Percentiles rank a stretch among this genome's conserved stretches.
These are phyloP conservation scores for Pantherophis guttatus DNA, from an alignment of 2,113 vertebrate species.

Conservation along the genomic window DNA sequence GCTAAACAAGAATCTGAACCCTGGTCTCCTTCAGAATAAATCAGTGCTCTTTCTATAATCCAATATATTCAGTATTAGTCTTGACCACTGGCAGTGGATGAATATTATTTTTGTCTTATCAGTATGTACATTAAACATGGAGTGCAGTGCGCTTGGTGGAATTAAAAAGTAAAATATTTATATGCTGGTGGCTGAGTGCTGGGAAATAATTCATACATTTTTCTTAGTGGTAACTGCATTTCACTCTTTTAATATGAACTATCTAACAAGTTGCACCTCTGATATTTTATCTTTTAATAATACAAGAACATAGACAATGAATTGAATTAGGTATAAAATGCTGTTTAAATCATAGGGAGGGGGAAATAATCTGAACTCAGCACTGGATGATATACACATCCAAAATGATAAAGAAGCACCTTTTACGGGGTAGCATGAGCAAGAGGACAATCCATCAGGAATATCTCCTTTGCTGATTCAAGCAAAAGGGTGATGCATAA, in stretches of 20 bases:
- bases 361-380: not conserved
- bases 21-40: not conserved
- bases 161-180: slow-evolving; percentile 16
- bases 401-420: not conserved
- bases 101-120: not conserved
- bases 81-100: not conserved
- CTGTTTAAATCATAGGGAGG: not conserved
- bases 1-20: not conserved
- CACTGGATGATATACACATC: not conserved
- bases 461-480: not conserved
- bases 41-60: not conserved
- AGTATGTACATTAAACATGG: not conserved
- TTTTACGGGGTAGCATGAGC: not conserved
- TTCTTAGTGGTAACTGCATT: not conserved
- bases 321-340: not conserved
- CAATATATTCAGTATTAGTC: not conserved
- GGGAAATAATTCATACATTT: slow-evolving; percentile 9
- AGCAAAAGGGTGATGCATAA: not conserved
- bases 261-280: not conserved
- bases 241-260: not conserved
- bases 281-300: slow-evolving; percentile 13
- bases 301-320: not conserved
- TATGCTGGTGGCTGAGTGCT: not conserved
- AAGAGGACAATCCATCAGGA: not conserved
- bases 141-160: not conserved